Percentiles rank a stretch among this genome's conserved stretches.
phyloP scores from a whole-genome alignment of 2,888 invertebrate species.

The Laspeyria flexula region DNA sequence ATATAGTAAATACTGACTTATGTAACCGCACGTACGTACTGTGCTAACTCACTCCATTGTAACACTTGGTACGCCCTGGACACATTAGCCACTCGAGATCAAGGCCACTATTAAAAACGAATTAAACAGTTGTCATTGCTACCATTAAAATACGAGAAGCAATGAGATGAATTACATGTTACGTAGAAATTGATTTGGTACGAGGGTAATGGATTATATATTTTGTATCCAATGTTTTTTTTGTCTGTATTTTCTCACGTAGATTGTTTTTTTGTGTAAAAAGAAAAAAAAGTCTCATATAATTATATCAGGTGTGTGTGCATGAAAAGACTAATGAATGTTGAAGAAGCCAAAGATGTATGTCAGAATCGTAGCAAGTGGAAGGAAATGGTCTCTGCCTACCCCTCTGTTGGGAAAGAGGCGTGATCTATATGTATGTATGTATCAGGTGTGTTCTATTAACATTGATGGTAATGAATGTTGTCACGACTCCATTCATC shows the following conservation, averaged over 20 bases:
- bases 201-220: background rate
- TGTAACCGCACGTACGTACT: constrained; percentile 8
- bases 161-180: background rate
- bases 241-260: background rate
- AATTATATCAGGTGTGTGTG: no score
- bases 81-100: constrained; percentile 7
- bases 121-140: background rate
- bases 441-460: no score
- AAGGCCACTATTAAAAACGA: constrained; percentile 13
- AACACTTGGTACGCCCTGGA: background rate
- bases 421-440: no score
- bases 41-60: background rate
- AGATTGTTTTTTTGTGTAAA: no score
- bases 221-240: background rate
- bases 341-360: no score
- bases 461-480: no score
- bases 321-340: no score
- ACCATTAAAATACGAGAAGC: background rate
- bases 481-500: no score
- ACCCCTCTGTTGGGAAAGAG: no score
- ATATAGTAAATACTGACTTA: constrained; percentile 6
- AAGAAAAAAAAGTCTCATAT: no score
- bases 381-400: no score
- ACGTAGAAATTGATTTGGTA: background rate
- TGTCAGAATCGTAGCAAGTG: no score